Conservation (phyloP, 1,140 invertebrate species). For the Drosophila subpulchrella region DNA sequence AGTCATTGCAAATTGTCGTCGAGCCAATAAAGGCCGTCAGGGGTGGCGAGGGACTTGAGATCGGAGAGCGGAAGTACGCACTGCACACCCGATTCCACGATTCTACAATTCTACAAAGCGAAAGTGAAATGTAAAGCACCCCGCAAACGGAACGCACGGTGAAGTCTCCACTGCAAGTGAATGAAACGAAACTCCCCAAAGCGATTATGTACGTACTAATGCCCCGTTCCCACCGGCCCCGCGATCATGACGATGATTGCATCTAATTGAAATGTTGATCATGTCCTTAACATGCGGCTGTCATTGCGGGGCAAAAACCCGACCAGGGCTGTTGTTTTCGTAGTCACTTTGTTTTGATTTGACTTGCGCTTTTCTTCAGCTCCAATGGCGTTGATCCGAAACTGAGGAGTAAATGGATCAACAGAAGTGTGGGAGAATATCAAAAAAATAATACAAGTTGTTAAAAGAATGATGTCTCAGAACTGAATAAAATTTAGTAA, state of each 20-base stretch:
- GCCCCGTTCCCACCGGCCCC: not conserved
- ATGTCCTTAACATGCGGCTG: slow-evolving; percentile 72
- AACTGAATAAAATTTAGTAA: not conserved
- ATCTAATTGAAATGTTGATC: slow-evolving; percentile 80
- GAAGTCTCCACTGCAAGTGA: slow-evolving; percentile 50
- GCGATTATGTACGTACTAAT: not conserved
- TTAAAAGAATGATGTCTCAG: not conserved
- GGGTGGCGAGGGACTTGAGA: slow-evolving; percentile 19
- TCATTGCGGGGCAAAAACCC: slow-evolving; percentile 41
- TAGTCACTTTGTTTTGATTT: slow-evolving; percentile 15
- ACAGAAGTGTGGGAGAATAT: slow-evolving; percentile 26
- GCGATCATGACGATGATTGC: slow-evolving; percentile 60
- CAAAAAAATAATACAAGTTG: not conserved
- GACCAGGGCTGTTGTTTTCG: slow-evolving; percentile 16
- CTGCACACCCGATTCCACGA: slow-evolving; percentile 44
- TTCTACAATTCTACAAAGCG: slow-evolving; percentile 64
- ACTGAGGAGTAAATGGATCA: not conserved
- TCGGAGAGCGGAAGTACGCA: slow-evolving; percentile 74
- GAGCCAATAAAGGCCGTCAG: slow-evolving; percentile 71
- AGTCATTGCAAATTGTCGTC: slow-evolving; percentile 79
- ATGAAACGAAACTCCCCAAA: slow-evolving; percentile 43
- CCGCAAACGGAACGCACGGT: slow-evolving; percentile 1
- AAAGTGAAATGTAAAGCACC: slow-evolving; percentile 65
- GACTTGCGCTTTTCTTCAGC: slow-evolving; percentile 55
- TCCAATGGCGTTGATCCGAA: not conserved